These are phyloP conservation scores for Pipra filicauda DNA, from an alignment of 2,113 vertebrate genomes.

Conservation along the genomic window DNA sequence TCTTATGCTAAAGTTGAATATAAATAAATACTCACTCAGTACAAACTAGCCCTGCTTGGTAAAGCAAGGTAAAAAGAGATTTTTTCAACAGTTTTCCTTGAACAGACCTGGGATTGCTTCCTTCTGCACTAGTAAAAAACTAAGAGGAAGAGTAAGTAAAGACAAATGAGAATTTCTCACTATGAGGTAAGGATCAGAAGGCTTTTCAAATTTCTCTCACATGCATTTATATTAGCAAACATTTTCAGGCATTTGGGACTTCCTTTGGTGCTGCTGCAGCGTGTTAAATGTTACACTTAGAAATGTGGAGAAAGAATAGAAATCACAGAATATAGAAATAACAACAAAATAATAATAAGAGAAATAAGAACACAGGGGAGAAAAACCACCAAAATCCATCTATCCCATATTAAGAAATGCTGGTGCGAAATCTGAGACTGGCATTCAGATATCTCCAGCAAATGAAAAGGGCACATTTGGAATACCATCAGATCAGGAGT, in stretches of 20 bases:
- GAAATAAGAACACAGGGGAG: neutral
- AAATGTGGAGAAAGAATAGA: neutral
- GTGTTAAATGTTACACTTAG: neutral
- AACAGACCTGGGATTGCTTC: neutral
- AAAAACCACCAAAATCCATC: rapidly evolving
- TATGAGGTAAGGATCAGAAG: neutral
- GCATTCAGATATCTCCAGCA: neutral
- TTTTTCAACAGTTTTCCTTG: neutral
- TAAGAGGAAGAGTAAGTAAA: neutral
- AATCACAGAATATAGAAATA: neutral
- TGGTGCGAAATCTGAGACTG: neutral
- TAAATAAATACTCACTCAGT: neutral
- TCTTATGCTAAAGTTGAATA: neutral
- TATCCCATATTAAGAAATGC: neutral
- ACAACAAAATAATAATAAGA: neutral
- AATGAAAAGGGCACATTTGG: neutral
- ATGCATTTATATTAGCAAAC: neutral
- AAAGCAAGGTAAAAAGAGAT: neutral
- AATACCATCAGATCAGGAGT: neutral
- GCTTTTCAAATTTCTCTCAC: neutral
- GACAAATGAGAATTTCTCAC: neutral
- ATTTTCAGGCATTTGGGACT: neutral
- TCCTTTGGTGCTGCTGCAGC: neutral
- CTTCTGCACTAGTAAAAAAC: neutral
- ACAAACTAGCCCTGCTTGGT: neutral